Evolutionary conservation across 2,888 invertebrate species (phyloP).

Genomic region (Perizoma affinitatum): DNA sequence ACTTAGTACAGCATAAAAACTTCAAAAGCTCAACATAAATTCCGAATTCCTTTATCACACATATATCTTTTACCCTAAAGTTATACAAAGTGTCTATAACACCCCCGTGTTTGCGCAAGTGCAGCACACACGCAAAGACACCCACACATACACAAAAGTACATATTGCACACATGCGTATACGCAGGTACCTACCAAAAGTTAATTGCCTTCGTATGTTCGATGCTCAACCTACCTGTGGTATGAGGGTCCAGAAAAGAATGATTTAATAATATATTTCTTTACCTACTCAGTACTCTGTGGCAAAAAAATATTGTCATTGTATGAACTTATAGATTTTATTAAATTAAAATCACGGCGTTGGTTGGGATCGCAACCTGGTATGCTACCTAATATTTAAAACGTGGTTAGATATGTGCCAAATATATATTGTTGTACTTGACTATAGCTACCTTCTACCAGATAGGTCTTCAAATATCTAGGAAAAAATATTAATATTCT

Average conservation of each 20-base stretch:
- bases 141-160: constrained; percentile 26
- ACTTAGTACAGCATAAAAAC: constrained; percentile 63
- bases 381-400: too few relatives aligned
- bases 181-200: constrained; percentile 79
- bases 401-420: too few relatives aligned
- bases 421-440: too few relatives aligned
- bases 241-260: constrained; percentile 51
- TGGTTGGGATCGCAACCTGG: too few relatives aligned
- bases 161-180: constrained; percentile 51
- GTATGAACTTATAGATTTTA: too few relatives aligned
- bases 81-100: constrained; percentile 58
- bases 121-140: constrained; percentile 40
- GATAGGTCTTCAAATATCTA: too few relatives aligned
- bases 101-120: constrained; percentile 76
- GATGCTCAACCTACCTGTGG: constrained; percentile 78
- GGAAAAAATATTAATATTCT: too few relatives aligned
- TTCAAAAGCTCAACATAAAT: constrained; percentile 71
- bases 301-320: constrained; percentile 22
- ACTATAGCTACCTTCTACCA: too few relatives aligned
- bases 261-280: constrained; percentile 41
- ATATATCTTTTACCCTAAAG: constrained; percentile 55
- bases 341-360: too few relatives aligned
- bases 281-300: constrained; percentile 28
- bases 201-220: constrained; percentile 83
- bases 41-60: constrained; percentile 71